Conservation (phyloP, 2,797 vertebrate genomes). For the Taenioides sp. region DNA sequence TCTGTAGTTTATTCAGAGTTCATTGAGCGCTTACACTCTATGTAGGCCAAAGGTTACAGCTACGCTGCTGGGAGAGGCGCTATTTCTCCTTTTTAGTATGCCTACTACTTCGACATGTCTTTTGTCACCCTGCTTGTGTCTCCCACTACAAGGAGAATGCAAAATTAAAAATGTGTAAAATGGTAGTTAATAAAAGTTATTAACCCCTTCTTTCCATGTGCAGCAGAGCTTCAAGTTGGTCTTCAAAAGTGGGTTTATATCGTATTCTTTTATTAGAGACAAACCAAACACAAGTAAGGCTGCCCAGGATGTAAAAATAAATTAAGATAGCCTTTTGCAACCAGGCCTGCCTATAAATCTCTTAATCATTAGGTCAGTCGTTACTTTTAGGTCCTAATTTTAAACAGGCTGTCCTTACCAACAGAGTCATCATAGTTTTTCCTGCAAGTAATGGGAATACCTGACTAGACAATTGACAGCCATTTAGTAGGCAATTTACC, state of each 20-base stretch:
- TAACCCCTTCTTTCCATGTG: not conserved
- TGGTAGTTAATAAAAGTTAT: not conserved
- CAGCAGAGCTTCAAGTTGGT: not conserved
- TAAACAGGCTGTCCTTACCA: not conserved
- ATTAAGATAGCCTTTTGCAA: not conserved
- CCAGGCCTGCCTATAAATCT: not conserved
- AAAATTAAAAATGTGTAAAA: not conserved
- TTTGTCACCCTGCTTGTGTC: constrained; percentile 9
- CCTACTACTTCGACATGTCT: constrained; percentile 18
- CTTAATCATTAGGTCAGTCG: not conserved
- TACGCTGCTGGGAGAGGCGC: constrained; percentile 41
- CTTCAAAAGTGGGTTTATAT: too few relatives aligned
- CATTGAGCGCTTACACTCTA: constrained; percentile 36
- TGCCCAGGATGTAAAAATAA: not conserved
- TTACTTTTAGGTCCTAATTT: not conserved
- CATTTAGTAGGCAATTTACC: too few relatives aligned
- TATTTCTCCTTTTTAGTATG: constrained; percentile 52
- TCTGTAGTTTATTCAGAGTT: constrained; percentile 1
- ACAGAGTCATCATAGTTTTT: not conserved
- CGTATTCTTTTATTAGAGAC: not conserved
- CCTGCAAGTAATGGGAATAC: not conserved
- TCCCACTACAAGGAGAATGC: not conserved
- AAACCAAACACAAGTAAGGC: not conserved
- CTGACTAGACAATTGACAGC: not conserved
- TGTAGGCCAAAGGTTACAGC: constrained; percentile 79